Base-by-base conservation (phyloP, 2,113 vertebrate species). In the Danio rerio region DNA sequence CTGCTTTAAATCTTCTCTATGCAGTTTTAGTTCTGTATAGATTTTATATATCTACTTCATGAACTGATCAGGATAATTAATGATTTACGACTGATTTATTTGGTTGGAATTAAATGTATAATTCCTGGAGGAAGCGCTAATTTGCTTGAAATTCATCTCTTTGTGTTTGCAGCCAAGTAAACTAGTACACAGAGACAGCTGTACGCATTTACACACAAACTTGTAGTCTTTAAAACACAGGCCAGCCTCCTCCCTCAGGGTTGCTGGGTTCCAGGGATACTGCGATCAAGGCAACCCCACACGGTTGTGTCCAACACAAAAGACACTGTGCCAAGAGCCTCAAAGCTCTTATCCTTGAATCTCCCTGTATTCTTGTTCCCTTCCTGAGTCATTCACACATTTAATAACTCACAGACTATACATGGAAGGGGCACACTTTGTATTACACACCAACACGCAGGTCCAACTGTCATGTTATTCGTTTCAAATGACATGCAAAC, bases 231-330 rank as follows among this genome's bases (percentile, higher is more conserved):
- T 69, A n/a, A 61, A 4, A 71, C 55, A 69, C 10, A 78, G 20
- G 49, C 11, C 21, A 72, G 43, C 18, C 68, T 53, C 21, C 56
- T 71, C 55, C 45, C 69, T 59, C 68, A 11, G 69, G 43, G 43
- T 59, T 42, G 43, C 80, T 62, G 76, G 70, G 69, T 62, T 81
- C 70, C 80, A 81, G 62, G 31, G 80, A 55, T 18, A 65, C 59
- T 45, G n/a, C 13, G 70, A 74, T 81, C 11, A 81, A 73, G 68
- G 80, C 52, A 81, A 62, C 56, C 80, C 80, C 69, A 73, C 47
- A 62, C 16, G 21, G 58, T 65, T 21, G 31, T 53, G 9, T 20
- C 70, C 70, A 55, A 78, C 10, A 9, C 11, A 15, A 63, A 47
- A 52, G 10, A 73, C 12, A 61, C 47, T 12, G 3, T 78, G 59